Conservation (phyloP, 2,113 vertebrate species). For the Notiomystis cincta region DNA sequence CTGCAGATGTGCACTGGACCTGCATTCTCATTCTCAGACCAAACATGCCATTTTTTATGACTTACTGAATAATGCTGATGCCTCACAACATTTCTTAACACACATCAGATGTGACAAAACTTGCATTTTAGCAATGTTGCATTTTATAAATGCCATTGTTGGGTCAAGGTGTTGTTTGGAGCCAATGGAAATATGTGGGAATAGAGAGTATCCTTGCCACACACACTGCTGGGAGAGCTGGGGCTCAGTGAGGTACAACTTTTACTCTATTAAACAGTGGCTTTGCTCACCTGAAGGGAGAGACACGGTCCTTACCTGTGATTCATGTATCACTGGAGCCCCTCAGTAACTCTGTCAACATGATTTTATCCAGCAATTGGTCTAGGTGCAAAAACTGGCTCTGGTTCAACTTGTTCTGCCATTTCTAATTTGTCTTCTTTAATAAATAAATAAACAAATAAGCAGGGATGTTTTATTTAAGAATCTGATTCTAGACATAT, state of each 20-base stretch:
- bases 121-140: neutral
- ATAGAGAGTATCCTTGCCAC: neutral
- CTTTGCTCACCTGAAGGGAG: neutral
- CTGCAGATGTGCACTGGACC: neutral
- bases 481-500: constrained; percentile 57
- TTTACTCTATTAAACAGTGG: neutral
- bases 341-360: neutral
- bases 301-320: neutral
- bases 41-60: neutral
- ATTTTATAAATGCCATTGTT: neutral
- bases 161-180: neutral
- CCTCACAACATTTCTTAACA: neutral
- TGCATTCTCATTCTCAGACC: neutral
- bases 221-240: neutral
- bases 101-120: neutral
- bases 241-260: neutral
- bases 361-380: neutral
- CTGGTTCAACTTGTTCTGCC: constrained; percentile 3
- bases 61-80: neutral
- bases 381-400: neutral
- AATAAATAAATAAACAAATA: constrained; percentile 54
- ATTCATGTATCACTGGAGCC: neutral
- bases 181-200: neutral
- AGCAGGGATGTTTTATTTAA: constrained; percentile 61
- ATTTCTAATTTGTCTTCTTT: constrained; percentile 25